These are phyloP conservation scores for Mus spicilegus DNA, from an alignment of 2,113 vertebrate species.

Conservation along the genomic window DNA sequence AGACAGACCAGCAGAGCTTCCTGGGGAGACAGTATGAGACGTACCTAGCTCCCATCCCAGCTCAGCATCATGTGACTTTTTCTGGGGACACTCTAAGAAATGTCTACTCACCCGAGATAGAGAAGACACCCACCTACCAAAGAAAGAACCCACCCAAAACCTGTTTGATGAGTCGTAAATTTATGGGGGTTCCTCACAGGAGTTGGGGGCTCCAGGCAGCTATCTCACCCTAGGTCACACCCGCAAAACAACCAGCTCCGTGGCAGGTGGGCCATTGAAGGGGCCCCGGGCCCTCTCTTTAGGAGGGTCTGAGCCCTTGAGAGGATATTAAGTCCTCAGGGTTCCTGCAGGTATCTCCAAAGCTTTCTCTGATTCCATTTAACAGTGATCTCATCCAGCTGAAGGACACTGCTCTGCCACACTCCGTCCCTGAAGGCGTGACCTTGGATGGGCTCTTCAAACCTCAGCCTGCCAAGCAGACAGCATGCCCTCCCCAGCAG, in stretches of 20 bases:
- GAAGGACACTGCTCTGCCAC: background rate
- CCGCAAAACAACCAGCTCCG: background rate
- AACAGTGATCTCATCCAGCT: background rate
- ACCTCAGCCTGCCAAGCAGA: background rate
- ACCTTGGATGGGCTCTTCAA: background rate
- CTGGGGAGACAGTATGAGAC: background rate
- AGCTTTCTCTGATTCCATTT: background rate
- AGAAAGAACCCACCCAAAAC: background rate
- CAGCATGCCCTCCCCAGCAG: accelerated
- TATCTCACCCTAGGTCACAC: background rate
- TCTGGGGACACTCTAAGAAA: background rate
- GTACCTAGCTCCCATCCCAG: accelerated
- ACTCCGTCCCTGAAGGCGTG: background rate
- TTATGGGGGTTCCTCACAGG: background rate
- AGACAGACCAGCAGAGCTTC: background rate
- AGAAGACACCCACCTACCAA: background rate
- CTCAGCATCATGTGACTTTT: background rate
- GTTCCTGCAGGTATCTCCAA: no score
- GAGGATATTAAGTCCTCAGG: background rate
- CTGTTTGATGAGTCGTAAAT: background rate
- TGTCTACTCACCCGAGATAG: background rate
- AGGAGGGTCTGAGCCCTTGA: background rate
- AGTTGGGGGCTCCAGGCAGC: background rate
- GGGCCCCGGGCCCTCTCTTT: background rate
- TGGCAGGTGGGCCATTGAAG: background rate